phyloP scores from a whole-genome alignment of 2,113 vertebrate genomes.

The Ceyx melanurus region DNA sequence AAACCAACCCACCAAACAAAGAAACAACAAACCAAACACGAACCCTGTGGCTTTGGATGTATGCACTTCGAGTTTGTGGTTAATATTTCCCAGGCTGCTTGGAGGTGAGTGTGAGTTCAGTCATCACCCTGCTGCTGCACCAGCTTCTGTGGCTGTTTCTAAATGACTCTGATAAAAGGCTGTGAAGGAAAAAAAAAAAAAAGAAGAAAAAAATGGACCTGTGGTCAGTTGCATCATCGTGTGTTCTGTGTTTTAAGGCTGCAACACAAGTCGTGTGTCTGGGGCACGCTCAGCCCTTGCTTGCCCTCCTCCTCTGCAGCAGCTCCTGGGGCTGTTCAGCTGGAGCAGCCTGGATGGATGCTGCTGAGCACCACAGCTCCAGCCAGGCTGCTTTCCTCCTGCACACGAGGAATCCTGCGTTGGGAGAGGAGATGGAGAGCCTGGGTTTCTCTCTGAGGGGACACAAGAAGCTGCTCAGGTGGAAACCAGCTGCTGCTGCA shows the following conservation, averaged over 20 bases:
- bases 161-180: not conserved
- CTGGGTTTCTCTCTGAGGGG: not conserved
- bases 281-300: not conserved
- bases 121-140: fast-evolving
- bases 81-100: conserved; percentile 31
- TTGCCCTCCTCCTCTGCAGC: not conserved
- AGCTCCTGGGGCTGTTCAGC: not conserved
- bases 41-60: not conserved
- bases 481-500: fast-evolving
- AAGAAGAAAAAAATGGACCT: not conserved
- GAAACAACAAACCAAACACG: fast-evolving
- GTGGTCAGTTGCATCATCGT: not conserved
- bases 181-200: not conserved
- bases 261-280: fast-evolving
- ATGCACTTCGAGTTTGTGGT: conserved; percentile 9
- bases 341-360: fast-evolving
- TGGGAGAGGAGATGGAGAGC: fast-evolving
- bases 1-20: no score
- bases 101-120: conserved; percentile 16
- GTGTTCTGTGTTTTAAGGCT: not conserved
- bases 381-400: not conserved
- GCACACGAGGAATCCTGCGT: not conserved
- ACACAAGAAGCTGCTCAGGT: not conserved
- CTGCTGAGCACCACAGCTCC: not conserved
- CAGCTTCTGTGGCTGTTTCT: not conserved